Evolutionary conservation across 2,797 vertebrate genomes (phyloP).

Genomic region (Mergus octosetaceus): DNA sequence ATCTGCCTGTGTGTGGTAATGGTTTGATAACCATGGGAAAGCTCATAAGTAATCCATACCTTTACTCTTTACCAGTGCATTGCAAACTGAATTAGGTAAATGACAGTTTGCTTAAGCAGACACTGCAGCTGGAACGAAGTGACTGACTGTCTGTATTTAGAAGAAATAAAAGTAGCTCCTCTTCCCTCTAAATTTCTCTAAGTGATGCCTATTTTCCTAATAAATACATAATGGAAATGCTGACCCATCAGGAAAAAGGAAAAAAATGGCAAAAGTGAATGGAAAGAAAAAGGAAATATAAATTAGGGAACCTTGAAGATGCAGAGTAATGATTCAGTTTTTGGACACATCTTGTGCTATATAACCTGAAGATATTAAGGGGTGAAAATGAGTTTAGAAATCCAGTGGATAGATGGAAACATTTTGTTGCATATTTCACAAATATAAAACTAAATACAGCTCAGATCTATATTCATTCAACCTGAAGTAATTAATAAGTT

Average conservation of each 20-base stretch:
- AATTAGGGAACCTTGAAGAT: background rate
- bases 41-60: background rate
- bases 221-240: constrained; percentile 15
- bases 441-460: background rate
- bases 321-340: background rate
- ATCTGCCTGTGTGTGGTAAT: background rate
- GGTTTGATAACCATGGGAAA: background rate
- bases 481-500: background rate
- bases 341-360: background rate
- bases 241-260: background rate
- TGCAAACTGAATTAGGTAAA: constrained; percentile 13
- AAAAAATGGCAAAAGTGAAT: constrained; percentile 8
- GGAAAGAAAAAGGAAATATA: constrained; percentile 9
- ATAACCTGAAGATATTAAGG: background rate
- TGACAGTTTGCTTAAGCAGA: background rate
- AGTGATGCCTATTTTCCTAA: background rate
- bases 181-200: background rate
- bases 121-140: background rate
- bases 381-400: background rate
- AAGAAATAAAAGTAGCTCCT: background rate
- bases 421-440: background rate
- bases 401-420: background rate
- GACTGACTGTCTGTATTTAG: background rate
- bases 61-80: background rate
- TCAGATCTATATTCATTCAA: background rate